Evolutionary conservation across 2,797 vertebrate species (phyloP).

Genomic region (Acipenser transmontanus): DNA sequence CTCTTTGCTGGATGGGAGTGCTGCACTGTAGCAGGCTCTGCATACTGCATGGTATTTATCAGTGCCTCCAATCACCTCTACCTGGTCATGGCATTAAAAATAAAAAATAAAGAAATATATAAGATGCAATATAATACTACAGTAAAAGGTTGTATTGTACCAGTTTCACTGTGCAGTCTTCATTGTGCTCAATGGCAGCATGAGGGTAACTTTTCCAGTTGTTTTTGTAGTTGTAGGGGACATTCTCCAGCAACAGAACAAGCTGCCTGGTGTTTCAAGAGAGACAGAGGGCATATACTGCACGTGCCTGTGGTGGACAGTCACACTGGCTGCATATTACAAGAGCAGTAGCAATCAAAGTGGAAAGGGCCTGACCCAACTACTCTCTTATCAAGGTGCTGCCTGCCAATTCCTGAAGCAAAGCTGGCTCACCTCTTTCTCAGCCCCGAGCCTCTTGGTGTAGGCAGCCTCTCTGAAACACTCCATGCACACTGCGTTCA

Average conservation of each 20-base stretch:
- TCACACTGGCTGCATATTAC: no score
- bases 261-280: no score
- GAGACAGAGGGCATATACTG: no score
- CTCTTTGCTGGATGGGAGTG: constrained; percentile 58
- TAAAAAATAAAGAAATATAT: not conserved
- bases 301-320: no score
- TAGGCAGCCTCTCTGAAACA: constrained; percentile 90
- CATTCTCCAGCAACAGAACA: no score
- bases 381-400: not conserved
- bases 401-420: not conserved
- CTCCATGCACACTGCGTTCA: constrained; percentile 91
- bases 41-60: constrained; percentile 93
- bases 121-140: no score
- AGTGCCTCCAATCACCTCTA: constrained; percentile 90
- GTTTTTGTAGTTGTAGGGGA: no score
- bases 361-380: not conserved
- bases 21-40: constrained; percentile 65
- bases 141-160: no score
- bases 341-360: not conserved
- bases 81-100: constrained; percentile 47
- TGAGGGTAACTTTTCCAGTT: no score
- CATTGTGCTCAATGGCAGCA: no score
- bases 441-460: constrained; percentile 84
- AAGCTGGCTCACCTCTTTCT: constrained; percentile 73
- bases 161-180: no score